Evolutionary conservation across 2,797 vertebrate genomes (phyloP), one percentile per base, ranked within the genome.

Genomic region (Peromyscus nudipes): DNA sequence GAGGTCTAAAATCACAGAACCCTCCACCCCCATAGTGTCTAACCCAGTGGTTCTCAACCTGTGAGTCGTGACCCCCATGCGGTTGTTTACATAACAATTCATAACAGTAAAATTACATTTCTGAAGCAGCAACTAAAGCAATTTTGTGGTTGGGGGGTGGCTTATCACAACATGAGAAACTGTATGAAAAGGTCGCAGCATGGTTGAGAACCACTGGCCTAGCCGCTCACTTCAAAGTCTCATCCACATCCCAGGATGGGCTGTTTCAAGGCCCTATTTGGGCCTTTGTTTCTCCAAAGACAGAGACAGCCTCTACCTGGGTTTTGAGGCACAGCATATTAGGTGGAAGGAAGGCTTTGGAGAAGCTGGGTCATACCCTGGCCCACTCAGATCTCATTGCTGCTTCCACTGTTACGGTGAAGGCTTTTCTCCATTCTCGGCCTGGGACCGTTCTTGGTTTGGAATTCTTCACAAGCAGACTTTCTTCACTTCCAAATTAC

Each of bases 191-290:
- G 29, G 29, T 65, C 0, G 0, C 10, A 46, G 11, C 82, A 7
- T 67, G 82, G 21, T 85, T 67, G 40, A 31, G 40, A 67, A 16
- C 11, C 3, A 9, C 31, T 67, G 62, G 43, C 49, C 31, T 4
- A 75, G 64, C 52, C 19, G 2, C 14, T 86, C n/a, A 17, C 34
- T 9, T 31, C 64, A 17, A 76, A 80, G 81, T 76, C 27, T 77
- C 31, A 90, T 85, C 31, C 4, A 4, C 52, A 4, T 52, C 88
- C 52, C 84, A 29, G 73, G 55, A 27, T 3, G 23, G 17, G 6
- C 55, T 94, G 37, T 90, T 90, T 92, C 40, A 87, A 93, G 81
- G 62, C 86, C 17, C 49, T 55, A 71, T 6, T 76, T 46, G 37
- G 13, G 9, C 40, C 9, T 60, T 34, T 69, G 73, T 60, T 71